Conservation (phyloP, 2,113 vertebrate genomes). For the Hoplias malabaricus region DNA sequence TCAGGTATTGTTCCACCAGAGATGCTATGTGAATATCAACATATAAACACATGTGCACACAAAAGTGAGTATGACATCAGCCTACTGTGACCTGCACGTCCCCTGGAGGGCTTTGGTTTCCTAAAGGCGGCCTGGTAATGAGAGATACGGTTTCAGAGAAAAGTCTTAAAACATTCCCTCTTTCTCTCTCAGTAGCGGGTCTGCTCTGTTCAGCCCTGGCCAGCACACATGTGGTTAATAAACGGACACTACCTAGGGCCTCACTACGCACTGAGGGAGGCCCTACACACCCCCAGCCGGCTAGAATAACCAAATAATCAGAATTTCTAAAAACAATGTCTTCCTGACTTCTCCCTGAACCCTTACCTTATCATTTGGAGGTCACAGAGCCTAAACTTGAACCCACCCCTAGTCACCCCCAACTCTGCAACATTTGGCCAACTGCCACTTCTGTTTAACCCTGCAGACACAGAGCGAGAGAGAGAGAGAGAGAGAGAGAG, state of each 20-base stretch:
- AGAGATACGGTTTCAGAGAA: slow-evolving; percentile 53
- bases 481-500: slow-evolving; percentile 29
- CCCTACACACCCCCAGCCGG: slow-evolving; percentile 46
- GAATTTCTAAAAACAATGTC: slow-evolving; percentile 77
- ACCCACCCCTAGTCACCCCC: slow-evolving; percentile 47
- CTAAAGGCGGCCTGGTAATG: slow-evolving; percentile 51
- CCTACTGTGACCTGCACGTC: slow-evolving; percentile 34
- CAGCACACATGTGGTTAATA: slow-evolving; percentile 69
- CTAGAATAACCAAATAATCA: slow-evolving; percentile 78
- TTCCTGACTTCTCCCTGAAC: slow-evolving; percentile 75
- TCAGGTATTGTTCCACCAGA: too few relatives aligned
- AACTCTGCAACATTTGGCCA: slow-evolving; percentile 55
- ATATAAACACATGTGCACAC: background rate
- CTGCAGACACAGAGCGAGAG: slow-evolving; percentile 32
- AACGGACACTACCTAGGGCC: slow-evolving; percentile 66
- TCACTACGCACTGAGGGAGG: slow-evolving; percentile 38
- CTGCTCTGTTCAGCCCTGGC: slow-evolving; percentile 25
- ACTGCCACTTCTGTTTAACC: slow-evolving; percentile 68
- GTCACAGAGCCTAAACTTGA: slow-evolving; percentile 74
- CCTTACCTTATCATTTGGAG: slow-evolving; percentile 68
- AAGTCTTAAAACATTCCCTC: slow-evolving; percentile 44
- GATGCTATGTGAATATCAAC: too few relatives aligned
- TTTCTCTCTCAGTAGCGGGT: slow-evolving; percentile 32
- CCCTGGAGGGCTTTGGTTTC: slow-evolving; percentile 42
- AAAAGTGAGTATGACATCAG: slow-evolving; percentile 40